Evolutionary conservation across 1,140 invertebrate species (phyloP), one percentile per base, ranked within the genome.

Genomic region (Drosophila parvula): DNA sequence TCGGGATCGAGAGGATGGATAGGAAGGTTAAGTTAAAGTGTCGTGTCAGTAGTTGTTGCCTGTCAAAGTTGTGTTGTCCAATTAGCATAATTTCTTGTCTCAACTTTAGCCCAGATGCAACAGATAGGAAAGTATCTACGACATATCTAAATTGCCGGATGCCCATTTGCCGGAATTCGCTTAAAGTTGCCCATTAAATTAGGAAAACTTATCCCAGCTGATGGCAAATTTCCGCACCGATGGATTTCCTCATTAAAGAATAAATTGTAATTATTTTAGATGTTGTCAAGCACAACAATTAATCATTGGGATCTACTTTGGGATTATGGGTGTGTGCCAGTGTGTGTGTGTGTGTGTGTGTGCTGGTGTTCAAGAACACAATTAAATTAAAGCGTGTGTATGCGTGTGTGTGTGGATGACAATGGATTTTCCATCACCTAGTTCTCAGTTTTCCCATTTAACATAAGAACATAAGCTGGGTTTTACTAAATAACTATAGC

Each of bases 161-260:
- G 48, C 36, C 41, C 12, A 38, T 8, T 36, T 11, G 10, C 38
- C 36, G 43, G 22, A 56, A 74, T 56, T 55, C 48, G 10, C 48
- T 41, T 47, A 47, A 40, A 60, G 47, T 34, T 44, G 12, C 7
- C 55, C 28, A 47, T 47, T 61, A 45, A 63, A 38, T 56, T 40
- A 58, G 18, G 9, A 34, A 70, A 70, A 71, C 64, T 28, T 41
- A 40, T 28, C 18, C 64, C 8, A 16, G 27, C 7, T 47, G 18
- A 47, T 69, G 64, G 16, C 64, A 70, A 47, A 59, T 70, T 69
- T 70, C 22, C 27, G 67, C 80, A 14, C 28, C 43, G 57, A 80
- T 80, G 57, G 55, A 74, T 61, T 62, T 36, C 27, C 79, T 75
- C 79, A 82, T 82, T 83, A 83, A 79, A 83, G 78, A 82, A 81